phyloP scores from a whole-genome alignment of 2,113 vertebrate genomes.

The Meleagris gallopavo region DNA sequence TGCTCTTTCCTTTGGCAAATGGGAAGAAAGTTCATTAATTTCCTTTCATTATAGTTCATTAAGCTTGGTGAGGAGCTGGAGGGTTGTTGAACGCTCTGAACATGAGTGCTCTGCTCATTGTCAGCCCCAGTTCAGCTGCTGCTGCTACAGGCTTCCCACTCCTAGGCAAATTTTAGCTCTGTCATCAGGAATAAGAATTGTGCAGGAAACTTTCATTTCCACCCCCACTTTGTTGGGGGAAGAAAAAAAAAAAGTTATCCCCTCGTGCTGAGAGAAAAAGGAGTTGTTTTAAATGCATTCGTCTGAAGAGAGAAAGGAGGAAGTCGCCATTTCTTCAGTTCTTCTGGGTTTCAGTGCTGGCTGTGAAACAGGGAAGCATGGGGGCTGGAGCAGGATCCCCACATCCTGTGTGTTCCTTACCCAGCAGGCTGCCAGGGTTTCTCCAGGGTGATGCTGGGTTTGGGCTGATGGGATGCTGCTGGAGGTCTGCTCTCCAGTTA shows the following conservation, averaged over 20 bases:
- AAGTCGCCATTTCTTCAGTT: rapidly evolving
- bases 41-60: conserved; percentile 45
- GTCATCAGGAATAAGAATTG: background rate
- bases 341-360: background rate
- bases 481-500: background rate
- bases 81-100: background rate
- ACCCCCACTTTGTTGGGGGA: background rate
- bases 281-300: background rate
- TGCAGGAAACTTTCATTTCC: background rate
- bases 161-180: background rate
- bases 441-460: rapidly evolving
- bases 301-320: background rate
- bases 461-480: background rate
- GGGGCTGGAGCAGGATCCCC: background rate
- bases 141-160: background rate
- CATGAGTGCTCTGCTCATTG: background rate
- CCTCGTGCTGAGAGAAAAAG: background rate
- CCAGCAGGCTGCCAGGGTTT: background rate
- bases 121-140: background rate
- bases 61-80: conserved; percentile 12
- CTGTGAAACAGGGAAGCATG: no score
- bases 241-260: background rate
- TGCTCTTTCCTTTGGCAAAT: conserved; percentile 14
- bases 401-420: rapidly evolving
- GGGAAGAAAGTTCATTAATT: conserved; percentile 51